Base-by-base conservation (phyloP, 2,113 vertebrate species). In the Excalfactoria chinensis region DNA sequence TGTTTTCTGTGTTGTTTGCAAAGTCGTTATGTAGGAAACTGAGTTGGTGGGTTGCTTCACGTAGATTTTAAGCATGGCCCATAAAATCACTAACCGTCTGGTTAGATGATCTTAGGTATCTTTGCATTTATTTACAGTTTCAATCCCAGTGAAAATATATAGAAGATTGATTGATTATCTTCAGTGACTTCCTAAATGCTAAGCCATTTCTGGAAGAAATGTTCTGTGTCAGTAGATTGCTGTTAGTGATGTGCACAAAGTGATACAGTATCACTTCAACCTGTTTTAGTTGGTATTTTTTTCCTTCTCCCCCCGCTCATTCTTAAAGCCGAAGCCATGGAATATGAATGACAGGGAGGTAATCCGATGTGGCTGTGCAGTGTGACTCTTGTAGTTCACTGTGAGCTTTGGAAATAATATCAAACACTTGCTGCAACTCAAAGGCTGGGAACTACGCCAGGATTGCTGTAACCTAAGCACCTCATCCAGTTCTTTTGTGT, bases 391-490 rank as follows among this genome's bases (percentile, higher is more conserved):
- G 28, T 34, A 62, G 62, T 7, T 84, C 62, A 55, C 28, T 73
- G 4, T 32, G 9, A 88, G 51, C 78, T 67, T 82, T 79, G 63
- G 89, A 70, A 89, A 85, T 69, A 23, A 1, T 5, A 87, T 23
- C 63, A 43, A 87, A 73, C 49, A 5, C 34, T 82, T 81, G 53
- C 40, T 92, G 81, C 58, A 84, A 40, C 55, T n/a, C 67, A 49
- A 28, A 37, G 0, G 0, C 58, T 28, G 12, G 28, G 7, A 72
- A 44, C n/a, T 17, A 0, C 32, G 58, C 73, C 11, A 43, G 35
- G 19, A 21, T 87, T 94, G 77, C 67, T 89, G 53, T 93, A 93
- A 90, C 62, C 18, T 46, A 49, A 26, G 28, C 0, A 0, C 87
- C 86, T 69, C 58, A 66, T 32, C 43, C 32, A 17, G 41, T 28